These are phyloP conservation scores for Lutra lutra DNA, from an alignment of 2,797 vertebrate genomes.

Conservation along the genomic window DNA sequence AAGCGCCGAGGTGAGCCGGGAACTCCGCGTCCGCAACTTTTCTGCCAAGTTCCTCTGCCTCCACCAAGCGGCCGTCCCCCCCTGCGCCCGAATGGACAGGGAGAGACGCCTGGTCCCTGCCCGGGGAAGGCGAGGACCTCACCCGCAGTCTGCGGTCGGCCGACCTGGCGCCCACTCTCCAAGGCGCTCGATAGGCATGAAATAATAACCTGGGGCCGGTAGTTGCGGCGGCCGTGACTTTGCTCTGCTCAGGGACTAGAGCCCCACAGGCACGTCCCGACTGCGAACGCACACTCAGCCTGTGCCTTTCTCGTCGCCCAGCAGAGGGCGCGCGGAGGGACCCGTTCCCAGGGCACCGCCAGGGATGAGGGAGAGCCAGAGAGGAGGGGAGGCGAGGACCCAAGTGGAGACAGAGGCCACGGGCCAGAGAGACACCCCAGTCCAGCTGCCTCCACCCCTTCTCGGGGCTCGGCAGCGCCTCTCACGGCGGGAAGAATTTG, in stretches of 20 bases:
- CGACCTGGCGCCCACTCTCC: constrained; percentile 30
- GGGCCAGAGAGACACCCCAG: not conserved
- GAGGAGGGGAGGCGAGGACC: not conserved
- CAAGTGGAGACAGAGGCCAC: not conserved
- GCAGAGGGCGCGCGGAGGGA: constrained; percentile 70
- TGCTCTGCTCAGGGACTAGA: not conserved
- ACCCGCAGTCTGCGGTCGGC: not conserved
- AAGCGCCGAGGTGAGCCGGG: not conserved
- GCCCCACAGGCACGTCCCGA: not conserved
- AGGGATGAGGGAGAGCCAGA: not conserved
- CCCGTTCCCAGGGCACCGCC: not conserved
- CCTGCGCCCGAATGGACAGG: not conserved
- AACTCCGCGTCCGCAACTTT: not conserved
- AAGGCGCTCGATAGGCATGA: constrained; percentile 50
- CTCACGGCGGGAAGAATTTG: not conserved
- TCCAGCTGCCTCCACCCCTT: not conserved
- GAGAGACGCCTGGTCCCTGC: not conserved
- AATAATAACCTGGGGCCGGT: constrained; percentile 27
- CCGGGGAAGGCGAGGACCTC: not conserved
- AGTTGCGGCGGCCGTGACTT: not conserved
- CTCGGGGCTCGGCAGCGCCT: not conserved
- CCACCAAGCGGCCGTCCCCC: constrained; percentile 9
- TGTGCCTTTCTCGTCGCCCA: constrained; percentile 39
- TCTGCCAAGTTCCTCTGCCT: not conserved
- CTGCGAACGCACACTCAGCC: not conserved